A percentile compares a stretch with the other conserved stretches of the same genome.
Conservation (phyloP, 2,797 vertebrate species). For the Sphenodon punctatus region DNA sequence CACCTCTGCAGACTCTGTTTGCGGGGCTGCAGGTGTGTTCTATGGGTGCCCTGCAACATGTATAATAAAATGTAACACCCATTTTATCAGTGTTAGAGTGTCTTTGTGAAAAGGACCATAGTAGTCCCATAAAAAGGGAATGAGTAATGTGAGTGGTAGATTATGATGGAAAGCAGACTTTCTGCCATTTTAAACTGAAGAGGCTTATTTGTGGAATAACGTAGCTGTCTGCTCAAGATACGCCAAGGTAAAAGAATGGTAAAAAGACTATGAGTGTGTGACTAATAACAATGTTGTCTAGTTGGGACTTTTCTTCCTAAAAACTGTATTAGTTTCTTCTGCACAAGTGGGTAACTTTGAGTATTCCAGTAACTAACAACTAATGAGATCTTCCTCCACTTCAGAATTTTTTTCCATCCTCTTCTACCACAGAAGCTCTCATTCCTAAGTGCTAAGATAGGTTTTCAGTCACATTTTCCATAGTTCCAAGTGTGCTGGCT, state of each 20-base stretch:
- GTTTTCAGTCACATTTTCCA: not conserved
- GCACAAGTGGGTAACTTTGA: not conserved
- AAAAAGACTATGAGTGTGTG: too few relatives aligned
- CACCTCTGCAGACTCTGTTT: slow-evolving; percentile 16
- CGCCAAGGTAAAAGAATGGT: too few relatives aligned
- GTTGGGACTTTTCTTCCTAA: not conserved
- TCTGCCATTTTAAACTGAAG: not conserved
- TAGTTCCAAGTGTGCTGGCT: not conserved
- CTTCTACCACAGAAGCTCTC: not conserved
- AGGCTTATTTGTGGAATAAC: not conserved
- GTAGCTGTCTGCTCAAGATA: not conserved
- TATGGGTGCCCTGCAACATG: too few relatives aligned
- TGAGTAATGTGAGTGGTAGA: not conserved
- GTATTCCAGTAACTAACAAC: not conserved
- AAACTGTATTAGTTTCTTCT: not conserved
- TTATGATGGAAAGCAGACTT: not conserved
- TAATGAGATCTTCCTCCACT: not conserved
- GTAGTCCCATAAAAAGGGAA: not conserved
- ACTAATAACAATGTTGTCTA: too few relatives aligned
- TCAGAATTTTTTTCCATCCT: slow-evolving; percentile 5
- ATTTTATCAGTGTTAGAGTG: too few relatives aligned
- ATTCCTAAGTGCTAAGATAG: not conserved
- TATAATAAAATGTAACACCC: too few relatives aligned
- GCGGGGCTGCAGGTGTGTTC: too few relatives aligned
- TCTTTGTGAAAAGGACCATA: too few relatives aligned